A percentile compares a stretch with the other conserved stretches of the same genome.
These are phyloP conservation scores for Lasioglossum villosulum DNA, from an alignment of 2,888 invertebrate genomes.

Conservation along the genomic window DNA sequence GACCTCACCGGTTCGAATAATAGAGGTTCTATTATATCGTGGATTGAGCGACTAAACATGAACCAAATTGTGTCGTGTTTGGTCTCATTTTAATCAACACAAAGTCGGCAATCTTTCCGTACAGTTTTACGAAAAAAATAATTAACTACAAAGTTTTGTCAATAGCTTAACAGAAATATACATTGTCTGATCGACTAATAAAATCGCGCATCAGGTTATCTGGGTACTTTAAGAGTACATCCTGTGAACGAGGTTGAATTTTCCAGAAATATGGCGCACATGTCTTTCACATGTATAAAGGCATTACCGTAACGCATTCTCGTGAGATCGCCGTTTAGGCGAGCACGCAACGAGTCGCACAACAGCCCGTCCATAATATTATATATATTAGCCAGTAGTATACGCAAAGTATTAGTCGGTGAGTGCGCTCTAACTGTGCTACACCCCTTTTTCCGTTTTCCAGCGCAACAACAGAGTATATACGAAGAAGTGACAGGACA, in stretches of 20 bases:
- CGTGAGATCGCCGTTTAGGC: background rate
- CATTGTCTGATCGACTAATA: background rate
- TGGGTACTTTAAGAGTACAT: background rate
- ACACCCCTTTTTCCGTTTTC: conserved; percentile 61
- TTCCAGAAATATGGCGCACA: background rate
- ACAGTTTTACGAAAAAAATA: background rate
- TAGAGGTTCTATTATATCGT: too few relatives aligned
- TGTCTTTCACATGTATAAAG: background rate
- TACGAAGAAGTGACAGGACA: conserved; percentile 73
- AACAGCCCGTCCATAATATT: background rate
- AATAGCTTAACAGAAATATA: background rate
- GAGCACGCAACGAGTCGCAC: background rate
- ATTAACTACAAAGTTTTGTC: background rate
- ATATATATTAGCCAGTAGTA: conserved; percentile 65
- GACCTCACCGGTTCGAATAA: too few relatives aligned
- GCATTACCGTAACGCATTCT: background rate
- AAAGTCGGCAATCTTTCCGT: background rate
- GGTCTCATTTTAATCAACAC: background rate
- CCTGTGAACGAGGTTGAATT: background rate
- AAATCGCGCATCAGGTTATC: background rate
- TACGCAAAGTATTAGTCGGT: conserved; percentile 71
- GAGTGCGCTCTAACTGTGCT: conserved; percentile 68
- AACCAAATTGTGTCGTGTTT: background rate
- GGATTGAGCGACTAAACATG: background rate
- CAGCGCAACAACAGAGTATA: conserved; percentile 65